Evolutionary conservation across 2,888 invertebrate genomes (phyloP).

Genomic region (Octodonta nipae): DNA sequence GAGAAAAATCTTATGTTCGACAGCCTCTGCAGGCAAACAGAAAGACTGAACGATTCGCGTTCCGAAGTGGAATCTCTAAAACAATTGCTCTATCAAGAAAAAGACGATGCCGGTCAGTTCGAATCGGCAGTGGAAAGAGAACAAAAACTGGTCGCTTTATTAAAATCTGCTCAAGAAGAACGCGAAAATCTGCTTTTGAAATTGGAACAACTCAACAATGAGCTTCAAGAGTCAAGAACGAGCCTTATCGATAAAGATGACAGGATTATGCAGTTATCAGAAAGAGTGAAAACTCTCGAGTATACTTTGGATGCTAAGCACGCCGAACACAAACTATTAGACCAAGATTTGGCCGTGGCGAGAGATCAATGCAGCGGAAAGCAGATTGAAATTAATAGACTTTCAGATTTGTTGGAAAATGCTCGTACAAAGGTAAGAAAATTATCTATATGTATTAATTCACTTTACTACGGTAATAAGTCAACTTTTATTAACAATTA

Average conservation of each 20-base stretch:
- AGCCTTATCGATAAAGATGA: constrained; percentile 37
- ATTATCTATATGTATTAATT: background rate
- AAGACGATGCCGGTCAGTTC: constrained; percentile 40
- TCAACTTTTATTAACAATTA: too few species aligned
- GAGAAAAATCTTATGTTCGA: constrained; percentile 83
- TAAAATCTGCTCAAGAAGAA: constrained; percentile 74
- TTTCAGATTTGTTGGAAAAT: constrained; percentile 66
- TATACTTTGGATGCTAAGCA: constrained; percentile 59
- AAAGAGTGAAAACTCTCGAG: constrained; percentile 58
- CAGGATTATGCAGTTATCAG: constrained; percentile 53
- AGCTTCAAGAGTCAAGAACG: constrained; percentile 48
- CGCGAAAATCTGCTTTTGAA: constrained; percentile 58
- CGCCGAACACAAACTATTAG: constrained; percentile 60
- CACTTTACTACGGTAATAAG: background rate
- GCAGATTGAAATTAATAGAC: constrained; percentile 65
- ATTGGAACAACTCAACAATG: constrained; percentile 63
- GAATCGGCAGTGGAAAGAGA: constrained; percentile 58
- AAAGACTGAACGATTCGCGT: constrained; percentile 77
- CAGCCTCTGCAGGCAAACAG: constrained; percentile 82
- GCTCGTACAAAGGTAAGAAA: constrained; percentile 60
- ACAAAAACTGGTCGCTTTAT: constrained; percentile 67
- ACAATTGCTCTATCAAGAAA: constrained; percentile 58
- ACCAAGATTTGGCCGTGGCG: constrained; percentile 56
- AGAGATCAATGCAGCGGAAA: constrained; percentile 62
- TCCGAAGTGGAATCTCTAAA: constrained; percentile 75